These are phyloP conservation scores for Macrotus californicus DNA, from an alignment of 2,113 vertebrate species.

Conservation along the genomic window DNA sequence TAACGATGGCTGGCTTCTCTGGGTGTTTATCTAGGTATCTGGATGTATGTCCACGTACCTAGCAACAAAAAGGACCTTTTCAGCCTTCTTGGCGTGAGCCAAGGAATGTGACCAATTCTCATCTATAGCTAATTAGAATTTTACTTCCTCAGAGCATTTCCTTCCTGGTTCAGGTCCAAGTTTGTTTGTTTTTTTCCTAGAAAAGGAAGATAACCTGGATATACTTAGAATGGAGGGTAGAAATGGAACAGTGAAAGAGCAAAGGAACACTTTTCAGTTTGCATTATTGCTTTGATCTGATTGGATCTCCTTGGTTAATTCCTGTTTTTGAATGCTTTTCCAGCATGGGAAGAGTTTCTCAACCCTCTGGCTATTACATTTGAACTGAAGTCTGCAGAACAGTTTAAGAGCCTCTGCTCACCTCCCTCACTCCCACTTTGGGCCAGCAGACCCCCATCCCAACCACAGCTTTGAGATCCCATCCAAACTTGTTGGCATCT, in stretches of 20 bases:
- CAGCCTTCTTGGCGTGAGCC: conserved; percentile 52
- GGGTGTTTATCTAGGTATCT: conserved; percentile 49
- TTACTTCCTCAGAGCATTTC: conserved; percentile 61
- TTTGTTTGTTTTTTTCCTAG: not conserved
- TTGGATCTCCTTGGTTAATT: not conserved
- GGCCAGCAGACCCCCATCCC: conserved; percentile 38
- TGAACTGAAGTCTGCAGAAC: conserved; percentile 58
- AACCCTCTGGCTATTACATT: conserved; percentile 37
- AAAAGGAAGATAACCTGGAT: conserved; percentile 54
- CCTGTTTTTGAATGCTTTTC: conserved; percentile 12
- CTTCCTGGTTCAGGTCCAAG: conserved; percentile 44
- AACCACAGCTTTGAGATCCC: conserved; percentile 49
- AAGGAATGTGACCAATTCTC: conserved; percentile 66
- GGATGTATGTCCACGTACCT: conserved; percentile 14
- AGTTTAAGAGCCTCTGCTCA: conserved; percentile 48
- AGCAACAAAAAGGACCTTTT: conserved; percentile 26
- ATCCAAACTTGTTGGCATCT: conserved; percentile 53
- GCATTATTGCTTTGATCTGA: conserved; percentile 17
- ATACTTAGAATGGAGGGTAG: conserved; percentile 18
- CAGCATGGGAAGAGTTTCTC: conserved; percentile 6
- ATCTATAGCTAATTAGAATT: conserved; percentile 71
- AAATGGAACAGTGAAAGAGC: not conserved
- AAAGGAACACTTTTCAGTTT: not conserved
- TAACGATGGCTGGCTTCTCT: conserved; percentile 15
- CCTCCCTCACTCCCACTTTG: conserved; percentile 44